Evolutionary conservation across 2,113 vertebrate species (phyloP).

Genomic region (Litocranius walleri): DNA sequence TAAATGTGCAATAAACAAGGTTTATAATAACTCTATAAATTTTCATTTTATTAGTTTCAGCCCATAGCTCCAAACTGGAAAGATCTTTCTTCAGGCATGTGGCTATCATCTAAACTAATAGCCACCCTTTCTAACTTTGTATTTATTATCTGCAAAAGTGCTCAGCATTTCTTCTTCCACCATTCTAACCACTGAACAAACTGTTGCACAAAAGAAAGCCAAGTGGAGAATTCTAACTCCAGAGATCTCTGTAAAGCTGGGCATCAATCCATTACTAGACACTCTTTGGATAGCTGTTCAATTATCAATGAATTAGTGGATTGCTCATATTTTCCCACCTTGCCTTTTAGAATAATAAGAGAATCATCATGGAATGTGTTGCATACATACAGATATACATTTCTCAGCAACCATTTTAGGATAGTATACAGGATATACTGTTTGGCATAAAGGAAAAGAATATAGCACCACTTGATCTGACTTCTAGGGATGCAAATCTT

Average conservation of each 20-base stretch:
- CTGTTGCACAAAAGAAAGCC: neutral
- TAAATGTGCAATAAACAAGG: slow-evolving; percentile 57
- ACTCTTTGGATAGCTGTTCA: neutral
- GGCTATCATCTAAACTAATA: neutral
- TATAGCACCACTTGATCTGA: neutral
- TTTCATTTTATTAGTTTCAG: slow-evolving; percentile 54
- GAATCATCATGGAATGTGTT: neutral
- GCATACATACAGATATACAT: neutral
- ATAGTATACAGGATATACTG: neutral
- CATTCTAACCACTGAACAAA: neutral
- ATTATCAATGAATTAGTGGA: neutral
- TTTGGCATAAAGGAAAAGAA: neutral
- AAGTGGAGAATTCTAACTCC: neutral
- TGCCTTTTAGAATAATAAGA: neutral
- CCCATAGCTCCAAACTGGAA: neutral
- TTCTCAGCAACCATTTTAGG: neutral
- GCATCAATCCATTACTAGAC: neutral
- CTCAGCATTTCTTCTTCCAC: neutral
- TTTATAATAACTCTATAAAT: slow-evolving; percentile 50
- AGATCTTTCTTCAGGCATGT: neutral
- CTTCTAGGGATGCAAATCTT: neutral
- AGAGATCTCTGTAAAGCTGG: neutral
- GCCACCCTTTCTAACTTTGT: neutral
- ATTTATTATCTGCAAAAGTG: neutral
- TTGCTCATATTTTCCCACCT: neutral